Evolutionary conservation across 2,888 invertebrate genomes (phyloP), one percentile per base, ranked within the genome.

Genomic region (Ditula angustiorana): DNA sequence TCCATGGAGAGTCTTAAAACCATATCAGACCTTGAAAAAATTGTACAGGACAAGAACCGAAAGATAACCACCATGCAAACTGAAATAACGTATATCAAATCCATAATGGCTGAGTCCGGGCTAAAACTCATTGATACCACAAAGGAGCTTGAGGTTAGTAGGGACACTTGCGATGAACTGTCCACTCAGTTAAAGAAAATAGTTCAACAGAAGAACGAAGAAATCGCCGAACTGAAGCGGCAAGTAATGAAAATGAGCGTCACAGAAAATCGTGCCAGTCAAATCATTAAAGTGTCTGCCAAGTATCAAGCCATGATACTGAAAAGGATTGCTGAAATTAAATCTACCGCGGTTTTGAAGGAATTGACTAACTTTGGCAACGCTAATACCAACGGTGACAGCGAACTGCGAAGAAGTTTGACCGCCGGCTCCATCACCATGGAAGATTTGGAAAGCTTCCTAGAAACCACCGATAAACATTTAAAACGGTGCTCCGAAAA

Each of bases 281-380:
- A 92, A 76, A 92, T 92, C 19, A 88, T 92, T 28, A 91, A 88
- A 78, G 86, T 92, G 0, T 92, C 92, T 0, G 86, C 92, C 0
- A 92, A 90, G 71, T 92, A 92, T 67, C 92, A 92, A 69, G 86
- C 90, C 5, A 91, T 92, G 56, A 92, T 92, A 74, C 73, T 90
- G 7, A 87, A 87, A 69, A 82, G 91, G 64, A 86, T 92, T 19
- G 88, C 90, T 0, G 92, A 92, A 75, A 88, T 92, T 24, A 92
- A 92, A 68, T 83, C 84, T 1, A 90, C 86, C 57, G 88, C 87
- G 0, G 87, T 90, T 0, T 71, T 92, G 21, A 91, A 90, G 67
- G 92, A 92, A 67, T 70, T 92, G 44, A 90, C 89, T 0, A 92
- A 92, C 63, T 88, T 87, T 49, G 87, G 90, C 0, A 91, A 90